Conservation (phyloP, 92 coral and sea anemone genomes). For the Epizoanthus illoricatus region DNA sequence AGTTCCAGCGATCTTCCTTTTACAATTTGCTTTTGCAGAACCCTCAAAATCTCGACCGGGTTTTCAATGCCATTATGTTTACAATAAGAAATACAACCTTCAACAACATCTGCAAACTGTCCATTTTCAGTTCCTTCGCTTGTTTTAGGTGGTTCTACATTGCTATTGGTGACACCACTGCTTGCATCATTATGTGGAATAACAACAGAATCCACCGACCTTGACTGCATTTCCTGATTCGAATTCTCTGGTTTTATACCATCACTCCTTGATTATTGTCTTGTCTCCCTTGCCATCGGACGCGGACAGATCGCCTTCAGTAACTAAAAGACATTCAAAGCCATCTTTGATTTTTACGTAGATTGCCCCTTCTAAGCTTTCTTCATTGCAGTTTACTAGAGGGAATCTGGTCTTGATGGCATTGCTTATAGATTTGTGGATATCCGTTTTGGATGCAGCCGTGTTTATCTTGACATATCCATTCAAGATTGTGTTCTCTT, state of each 20-base stretch:
- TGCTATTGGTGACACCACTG: constrained; percentile 18
- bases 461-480: constrained; percentile 21
- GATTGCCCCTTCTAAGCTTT: constrained; percentile 14
- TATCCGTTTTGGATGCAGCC: neutral
- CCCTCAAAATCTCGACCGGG: constrained; percentile 56
- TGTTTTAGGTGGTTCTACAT: constrained; percentile 2
- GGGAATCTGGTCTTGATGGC: neutral
- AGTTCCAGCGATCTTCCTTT: constrained; percentile 54
- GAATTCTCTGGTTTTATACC: constrained; percentile 22
- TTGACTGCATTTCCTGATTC: constrained; percentile 17
- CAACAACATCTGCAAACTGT: constrained; percentile 17
- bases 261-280: constrained; percentile 1
- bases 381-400: neutral
- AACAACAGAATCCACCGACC: neutral
- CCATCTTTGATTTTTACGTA: constrained; percentile 19
- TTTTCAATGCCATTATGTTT: constrained; percentile 45
- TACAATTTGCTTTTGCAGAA: constrained; percentile 50
- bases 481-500: constrained; percentile 15
- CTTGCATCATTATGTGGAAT: constrained; percentile 9
- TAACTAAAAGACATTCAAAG: constrained; percentile 1
- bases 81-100: constrained; percentile 39
- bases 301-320: constrained; percentile 22
- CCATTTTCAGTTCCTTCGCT: constrained; percentile 1
- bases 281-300: constrained; percentile 17
- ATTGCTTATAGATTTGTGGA: neutral